These are phyloP conservation scores for Nanorana parkeri DNA, from an alignment of 2,113 vertebrate genomes.

Conservation along the genomic window DNA sequence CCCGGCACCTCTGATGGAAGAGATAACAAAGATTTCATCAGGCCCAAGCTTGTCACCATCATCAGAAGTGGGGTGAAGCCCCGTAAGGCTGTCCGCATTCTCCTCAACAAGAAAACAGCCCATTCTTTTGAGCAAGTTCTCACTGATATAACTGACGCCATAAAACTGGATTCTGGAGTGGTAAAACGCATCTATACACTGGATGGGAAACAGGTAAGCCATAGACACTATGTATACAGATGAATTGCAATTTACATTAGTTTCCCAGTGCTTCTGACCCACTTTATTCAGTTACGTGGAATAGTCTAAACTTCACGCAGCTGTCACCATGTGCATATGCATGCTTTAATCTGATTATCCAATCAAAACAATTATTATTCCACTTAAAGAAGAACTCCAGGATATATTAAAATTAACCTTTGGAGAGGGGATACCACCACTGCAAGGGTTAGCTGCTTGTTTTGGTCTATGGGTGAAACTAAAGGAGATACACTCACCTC, in stretches of 20 bases:
- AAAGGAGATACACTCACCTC: too few species aligned
- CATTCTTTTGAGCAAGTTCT: conserved; percentile 98
- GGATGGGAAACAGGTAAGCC: conserved; percentile 93
- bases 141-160: conserved; percentile 94
- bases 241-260: neutral
- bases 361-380: too few species aligned
- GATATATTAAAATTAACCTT: too few species aligned
- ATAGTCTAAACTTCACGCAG: too few species aligned
- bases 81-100: conserved; percentile 90
- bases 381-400: too few species aligned
- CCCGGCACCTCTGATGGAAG: conserved; percentile 77
- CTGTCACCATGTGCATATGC: too few species aligned
- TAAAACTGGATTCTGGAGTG: conserved; percentile 94
- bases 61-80: conserved; percentile 96
- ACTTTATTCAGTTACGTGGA: too few species aligned
- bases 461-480: too few species aligned
- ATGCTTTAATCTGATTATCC: too few species aligned
- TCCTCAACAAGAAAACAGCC: conserved; percentile 98
- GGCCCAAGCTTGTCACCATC: conserved; percentile 96
- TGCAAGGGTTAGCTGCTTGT: too few species aligned
- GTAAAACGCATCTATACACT: conserved; percentile 94
- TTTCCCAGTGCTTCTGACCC: too few species aligned
- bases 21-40: conserved; percentile 94
- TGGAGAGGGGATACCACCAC: too few species aligned
- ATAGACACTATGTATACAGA: conserved; percentile 12